Conservation (phyloP, 2,797 vertebrate genomes). For the Erpetoichthys calabaricus region DNA sequence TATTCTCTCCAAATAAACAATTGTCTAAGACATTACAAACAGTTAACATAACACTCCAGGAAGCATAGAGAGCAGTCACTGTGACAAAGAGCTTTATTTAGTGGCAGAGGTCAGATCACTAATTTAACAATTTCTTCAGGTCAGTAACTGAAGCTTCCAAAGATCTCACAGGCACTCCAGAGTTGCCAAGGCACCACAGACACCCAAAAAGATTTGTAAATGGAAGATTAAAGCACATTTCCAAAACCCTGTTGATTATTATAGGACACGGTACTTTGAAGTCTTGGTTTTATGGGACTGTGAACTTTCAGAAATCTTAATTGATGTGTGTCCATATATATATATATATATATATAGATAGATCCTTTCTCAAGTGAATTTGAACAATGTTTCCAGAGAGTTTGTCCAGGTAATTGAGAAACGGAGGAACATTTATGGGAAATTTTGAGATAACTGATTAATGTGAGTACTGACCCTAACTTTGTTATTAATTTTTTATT, state of each 20-base stretch:
- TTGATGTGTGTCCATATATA: too few relatives aligned
- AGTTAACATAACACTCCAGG: slow-evolving; percentile 5
- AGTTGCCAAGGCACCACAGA: slow-evolving; percentile 6
- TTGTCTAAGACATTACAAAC: slow-evolving; percentile 3
- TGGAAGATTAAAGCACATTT: not conserved
- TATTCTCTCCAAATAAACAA: slow-evolving; percentile 6
- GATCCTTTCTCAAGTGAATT: too few relatives aligned
- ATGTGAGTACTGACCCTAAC: too few relatives aligned
- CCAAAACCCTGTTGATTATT: not conserved
- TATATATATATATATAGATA: too few relatives aligned
- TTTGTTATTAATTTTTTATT: too few relatives aligned
- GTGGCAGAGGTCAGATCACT: slow-evolving; percentile 2
- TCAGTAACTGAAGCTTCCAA: not conserved
- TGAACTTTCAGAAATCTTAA: not conserved
- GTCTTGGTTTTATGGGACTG: slow-evolving; percentile 1
- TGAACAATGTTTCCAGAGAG: too few relatives aligned
- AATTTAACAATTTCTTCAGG: slow-evolving; percentile 3
- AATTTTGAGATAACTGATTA: too few relatives aligned
- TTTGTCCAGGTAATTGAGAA: too few relatives aligned
- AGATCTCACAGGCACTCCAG: not conserved
- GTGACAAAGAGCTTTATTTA: slow-evolving; percentile 3
- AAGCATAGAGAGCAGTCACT: slow-evolving; percentile 2
- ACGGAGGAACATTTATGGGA: too few relatives aligned
- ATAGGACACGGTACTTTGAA: not conserved
- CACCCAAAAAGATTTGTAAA: not conserved